A percentile compares a stretch with the other conserved stretches of the same genome.
Conservation (phyloP, 2,113 vertebrate genomes). For the Trematomus loennbergii region DNA sequence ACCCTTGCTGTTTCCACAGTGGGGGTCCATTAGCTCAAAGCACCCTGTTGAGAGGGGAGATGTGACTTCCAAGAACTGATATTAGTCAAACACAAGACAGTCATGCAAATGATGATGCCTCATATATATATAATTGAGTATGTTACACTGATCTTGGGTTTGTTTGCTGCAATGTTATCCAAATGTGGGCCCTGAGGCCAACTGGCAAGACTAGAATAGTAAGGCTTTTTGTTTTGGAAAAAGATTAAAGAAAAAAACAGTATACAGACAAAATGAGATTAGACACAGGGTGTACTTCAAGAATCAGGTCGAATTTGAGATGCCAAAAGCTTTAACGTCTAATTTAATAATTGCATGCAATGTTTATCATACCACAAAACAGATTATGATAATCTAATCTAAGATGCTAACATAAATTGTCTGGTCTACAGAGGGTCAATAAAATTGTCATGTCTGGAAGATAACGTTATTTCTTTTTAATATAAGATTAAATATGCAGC, state of each 20-base stretch:
- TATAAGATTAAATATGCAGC: neutral
- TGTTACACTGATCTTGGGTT: neutral
- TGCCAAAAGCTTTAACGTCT: neutral
- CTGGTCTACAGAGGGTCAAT: neutral
- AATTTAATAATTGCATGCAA: neutral
- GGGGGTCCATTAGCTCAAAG: conserved; percentile 56
- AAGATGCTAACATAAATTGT: neutral
- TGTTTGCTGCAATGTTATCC: conserved; percentile 9
- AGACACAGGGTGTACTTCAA: conserved; percentile 1
- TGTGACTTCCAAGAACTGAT: conserved; percentile 29
- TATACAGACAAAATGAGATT: neutral
- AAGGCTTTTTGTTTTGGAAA: neutral
- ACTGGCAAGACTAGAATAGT: neutral
- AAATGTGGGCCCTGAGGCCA: neutral
- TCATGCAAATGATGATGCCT: conserved; percentile 24
- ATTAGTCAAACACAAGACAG: conserved; percentile 34
- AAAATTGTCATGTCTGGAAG: neutral
- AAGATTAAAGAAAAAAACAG: neutral
- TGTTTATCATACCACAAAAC: conserved; percentile 10
- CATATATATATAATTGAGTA: neutral
- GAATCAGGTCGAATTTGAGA: conserved; percentile 8
- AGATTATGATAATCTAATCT: conserved; percentile 28
- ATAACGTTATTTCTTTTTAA: neutral
- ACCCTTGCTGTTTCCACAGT: conserved; percentile 31
- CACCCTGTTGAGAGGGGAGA: conserved; percentile 30